Conservation (phyloP, 2,888 invertebrate species). For the Drosophila cognata region DNA sequence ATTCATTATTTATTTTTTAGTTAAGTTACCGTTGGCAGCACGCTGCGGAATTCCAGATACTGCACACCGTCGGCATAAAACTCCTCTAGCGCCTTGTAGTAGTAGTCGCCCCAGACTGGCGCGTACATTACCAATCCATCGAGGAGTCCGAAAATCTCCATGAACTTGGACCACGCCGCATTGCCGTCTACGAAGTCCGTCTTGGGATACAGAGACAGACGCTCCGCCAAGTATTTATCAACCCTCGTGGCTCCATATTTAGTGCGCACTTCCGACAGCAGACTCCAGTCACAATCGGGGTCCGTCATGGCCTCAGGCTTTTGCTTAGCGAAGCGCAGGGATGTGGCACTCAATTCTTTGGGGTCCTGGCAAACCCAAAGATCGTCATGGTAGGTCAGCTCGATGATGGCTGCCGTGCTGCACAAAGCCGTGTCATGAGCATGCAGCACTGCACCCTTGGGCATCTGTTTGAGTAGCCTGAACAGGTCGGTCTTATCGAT, state of each 20-base stretch:
- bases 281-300: conserved; percentile 69
- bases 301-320: conserved; percentile 43
- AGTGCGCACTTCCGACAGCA: conserved; percentile 69
- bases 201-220: conserved; percentile 87
- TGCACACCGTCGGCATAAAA: conserved; percentile 89
- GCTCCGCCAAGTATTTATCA: conserved; percentile 86
- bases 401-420: conserved; percentile 87
- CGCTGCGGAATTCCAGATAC: conserved; percentile 89
- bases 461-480: conserved; percentile 86
- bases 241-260: conserved; percentile 82
- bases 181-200: conserved; percentile 86
- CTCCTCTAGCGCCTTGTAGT: conserved; percentile 88
- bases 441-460: conserved; percentile 91
- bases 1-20: background rate
- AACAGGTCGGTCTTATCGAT: conserved; percentile 89
- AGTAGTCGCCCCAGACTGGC: conserved; percentile 89
- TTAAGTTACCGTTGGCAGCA: conserved; percentile 85
- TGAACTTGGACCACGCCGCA: conserved; percentile 87
- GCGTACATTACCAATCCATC: conserved; percentile 87
- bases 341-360: conserved; percentile 43
- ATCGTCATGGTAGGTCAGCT: conserved; percentile 88
- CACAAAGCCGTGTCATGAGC: conserved; percentile 89
- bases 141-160: conserved; percentile 86
- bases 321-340: conserved; percentile 65
- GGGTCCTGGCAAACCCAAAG: conserved; percentile 85